A percentile compares a stretch with the other conserved stretches of the same genome.
phyloP scores from a whole-genome alignment of 92 coral and sea anemone genomes.

The Epizoanthus fatuus region DNA sequence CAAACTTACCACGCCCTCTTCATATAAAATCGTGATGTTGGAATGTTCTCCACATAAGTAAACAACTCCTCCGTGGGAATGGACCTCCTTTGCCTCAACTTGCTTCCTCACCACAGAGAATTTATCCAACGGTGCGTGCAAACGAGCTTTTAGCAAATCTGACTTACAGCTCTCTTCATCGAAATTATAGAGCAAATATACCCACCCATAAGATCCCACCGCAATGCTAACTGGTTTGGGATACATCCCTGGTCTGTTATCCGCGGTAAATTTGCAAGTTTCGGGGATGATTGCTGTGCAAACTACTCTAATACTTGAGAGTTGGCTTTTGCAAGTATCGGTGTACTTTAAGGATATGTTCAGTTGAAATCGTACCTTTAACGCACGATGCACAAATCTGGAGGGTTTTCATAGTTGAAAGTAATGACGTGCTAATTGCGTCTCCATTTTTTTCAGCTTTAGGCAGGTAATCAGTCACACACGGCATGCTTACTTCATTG shows the following conservation, averaged over 20 bases:
- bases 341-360: slow-evolving; percentile 39
- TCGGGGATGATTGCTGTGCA: slow-evolving; percentile 35
- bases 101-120: slow-evolving; percentile 34
- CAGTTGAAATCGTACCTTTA: not conserved
- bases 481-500: slow-evolving; percentile 42
- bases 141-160: slow-evolving; percentile 26
- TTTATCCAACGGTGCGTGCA: slow-evolving; percentile 38
- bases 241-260: slow-evolving; percentile 51
- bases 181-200: slow-evolving; percentile 35
- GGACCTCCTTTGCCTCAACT: slow-evolving; percentile 52
- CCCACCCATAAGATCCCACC: slow-evolving; percentile 30
- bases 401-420: slow-evolving; percentile 1
- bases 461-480: slow-evolving; percentile 44
- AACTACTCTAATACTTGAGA: slow-evolving; percentile 16
- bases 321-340: slow-evolving; percentile 10
- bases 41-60: no score
- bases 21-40: no score
- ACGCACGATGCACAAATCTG: slow-evolving; percentile 28
- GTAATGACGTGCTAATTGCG: slow-evolving; percentile 1
- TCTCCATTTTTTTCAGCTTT: slow-evolving; percentile 46
- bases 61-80: no score
- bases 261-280: slow-evolving; percentile 20
- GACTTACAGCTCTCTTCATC: slow-evolving; percentile 21
- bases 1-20: no score
- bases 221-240: slow-evolving; percentile 37